Conservation (phyloP, 2,888 invertebrate genomes). For the Scaptomyza reducta region DNA sequence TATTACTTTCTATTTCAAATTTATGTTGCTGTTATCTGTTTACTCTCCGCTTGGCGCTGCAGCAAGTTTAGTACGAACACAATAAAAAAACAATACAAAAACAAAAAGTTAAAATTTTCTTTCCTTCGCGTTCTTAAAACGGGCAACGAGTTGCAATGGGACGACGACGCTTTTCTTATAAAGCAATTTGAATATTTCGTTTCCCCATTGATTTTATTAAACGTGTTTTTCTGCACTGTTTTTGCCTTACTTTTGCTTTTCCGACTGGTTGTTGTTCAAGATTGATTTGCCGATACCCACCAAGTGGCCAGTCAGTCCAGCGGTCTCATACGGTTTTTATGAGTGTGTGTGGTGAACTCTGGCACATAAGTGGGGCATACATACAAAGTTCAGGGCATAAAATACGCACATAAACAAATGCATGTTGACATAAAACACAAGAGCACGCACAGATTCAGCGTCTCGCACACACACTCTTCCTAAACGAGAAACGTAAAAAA, state of each 20-base stretch:
- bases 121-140: constrained; percentile 20
- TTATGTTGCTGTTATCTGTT: background rate
- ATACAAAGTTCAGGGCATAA: constrained; percentile 66
- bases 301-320: constrained; percentile 46
- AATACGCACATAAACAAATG: constrained; percentile 75
- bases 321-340: constrained; percentile 23
- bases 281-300: constrained; percentile 19
- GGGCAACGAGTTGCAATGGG: constrained; percentile 18
- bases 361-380: constrained; percentile 42
- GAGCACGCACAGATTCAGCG: constrained; percentile 41
- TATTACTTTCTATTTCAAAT: no score
- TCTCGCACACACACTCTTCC: background rate
- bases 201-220: constrained; percentile 6
- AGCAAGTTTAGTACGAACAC: constrained; percentile 39
- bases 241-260: constrained; percentile 14
- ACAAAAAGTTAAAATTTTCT: constrained; percentile 16
- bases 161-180: constrained; percentile 46
- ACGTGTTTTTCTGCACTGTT: constrained; percentile 4
- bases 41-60: constrained; percentile 18
- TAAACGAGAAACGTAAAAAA: constrained; percentile 51
- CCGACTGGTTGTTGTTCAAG: constrained; percentile 22
- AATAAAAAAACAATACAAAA: constrained; percentile 30
- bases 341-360: constrained; percentile 21
- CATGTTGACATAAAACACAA: constrained; percentile 63
- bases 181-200: constrained; percentile 59